Evolutionary conservation across 2,797 vertebrate genomes (phyloP), one percentile per base, ranked within the genome.

Genomic region (Fratercula arctica): DNA sequence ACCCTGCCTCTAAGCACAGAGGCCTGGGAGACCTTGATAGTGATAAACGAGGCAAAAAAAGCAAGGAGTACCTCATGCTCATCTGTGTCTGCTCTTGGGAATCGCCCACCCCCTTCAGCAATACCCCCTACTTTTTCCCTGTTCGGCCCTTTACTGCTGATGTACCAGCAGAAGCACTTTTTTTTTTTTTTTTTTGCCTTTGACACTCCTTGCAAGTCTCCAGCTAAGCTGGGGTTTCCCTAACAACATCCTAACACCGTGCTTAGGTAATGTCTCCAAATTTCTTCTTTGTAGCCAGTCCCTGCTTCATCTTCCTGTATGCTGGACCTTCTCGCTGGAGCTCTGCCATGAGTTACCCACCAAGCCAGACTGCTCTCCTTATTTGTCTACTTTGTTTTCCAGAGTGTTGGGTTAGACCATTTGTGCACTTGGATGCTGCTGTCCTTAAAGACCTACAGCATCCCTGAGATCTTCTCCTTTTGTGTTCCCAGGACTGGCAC

Each of bases 241-340:
- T 11, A 48, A 9, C 24, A 39, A 8, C 4, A 19, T 54, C 46
- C 19, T 67, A n/a, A 31, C 41, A 5, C 4, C 0, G 1, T 16
- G 11, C 8, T 8, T 17, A 28, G 31, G 6, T 15, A 67, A 59
- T 9, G 3, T 35, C 89, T 91, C 31, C 37, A 41, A 28, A 68
- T 76, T 75, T 59, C 25, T 6, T 51, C 54, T 57, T 23, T 50
- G 12, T 7, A 37, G 17, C 18, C 11, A 4, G 11, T 35, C 5
- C 10, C 25, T 68, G 20, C 23, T 53, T 69, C 16, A 11, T n/a
- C 20, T 15, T 85, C 6, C 18, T 20, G 2, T 28, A 35, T 3
- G 5, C 7, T 48, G 23, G 7, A 19, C 10, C 14, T 63, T 74
- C 35, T 3, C 46, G 24, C 19, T 69, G 51, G 33, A 63, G 13